Evolutionary conservation across 2,888 invertebrate species (phyloP).

Genomic region (Tortricodes alternella): DNA sequence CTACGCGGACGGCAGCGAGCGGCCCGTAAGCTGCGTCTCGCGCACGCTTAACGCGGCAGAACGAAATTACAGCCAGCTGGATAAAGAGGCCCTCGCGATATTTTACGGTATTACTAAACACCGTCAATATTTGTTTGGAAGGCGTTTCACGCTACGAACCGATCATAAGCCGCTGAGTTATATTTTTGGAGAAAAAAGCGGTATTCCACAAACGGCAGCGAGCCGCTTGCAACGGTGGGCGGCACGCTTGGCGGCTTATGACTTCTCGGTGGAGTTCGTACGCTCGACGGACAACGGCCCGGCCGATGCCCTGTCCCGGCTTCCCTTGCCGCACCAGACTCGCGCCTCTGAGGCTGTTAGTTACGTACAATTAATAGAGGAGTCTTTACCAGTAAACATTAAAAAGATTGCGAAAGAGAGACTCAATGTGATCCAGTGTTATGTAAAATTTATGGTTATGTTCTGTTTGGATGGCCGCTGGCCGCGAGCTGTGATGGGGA

Average conservation of each 20-base stretch:
- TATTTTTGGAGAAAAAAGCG: background rate
- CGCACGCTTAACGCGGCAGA: conserved; percentile 38
- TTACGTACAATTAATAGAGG: background rate
- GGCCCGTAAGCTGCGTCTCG: conserved; percentile 34
- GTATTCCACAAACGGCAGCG: background rate
- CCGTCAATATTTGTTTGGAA: background rate
- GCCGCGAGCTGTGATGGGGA: conserved; percentile 9
- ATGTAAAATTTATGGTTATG: conserved; percentile 16
- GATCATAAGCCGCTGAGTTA: background rate
- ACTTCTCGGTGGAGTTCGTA: background rate
- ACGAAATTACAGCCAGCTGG: no score
- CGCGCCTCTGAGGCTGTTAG: background rate
- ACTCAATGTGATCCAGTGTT: no score
- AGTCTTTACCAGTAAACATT: background rate
- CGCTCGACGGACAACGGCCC: conserved; percentile 8
- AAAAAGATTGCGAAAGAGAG: no score
- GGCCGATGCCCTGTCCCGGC: conserved; percentile 2
- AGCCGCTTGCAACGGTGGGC: conserved; percentile 1
- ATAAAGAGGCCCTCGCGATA: conserved; percentile 22
- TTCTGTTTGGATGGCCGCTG: conserved; percentile 32
- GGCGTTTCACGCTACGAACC: background rate
- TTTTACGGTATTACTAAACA: conserved; percentile 29
- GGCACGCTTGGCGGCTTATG: background rate
- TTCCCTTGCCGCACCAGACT: background rate
- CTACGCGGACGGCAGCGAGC: background rate